phyloP scores from a whole-genome alignment of 2,113 vertebrate species.

The Myrmophylax atrothorax region DNA sequence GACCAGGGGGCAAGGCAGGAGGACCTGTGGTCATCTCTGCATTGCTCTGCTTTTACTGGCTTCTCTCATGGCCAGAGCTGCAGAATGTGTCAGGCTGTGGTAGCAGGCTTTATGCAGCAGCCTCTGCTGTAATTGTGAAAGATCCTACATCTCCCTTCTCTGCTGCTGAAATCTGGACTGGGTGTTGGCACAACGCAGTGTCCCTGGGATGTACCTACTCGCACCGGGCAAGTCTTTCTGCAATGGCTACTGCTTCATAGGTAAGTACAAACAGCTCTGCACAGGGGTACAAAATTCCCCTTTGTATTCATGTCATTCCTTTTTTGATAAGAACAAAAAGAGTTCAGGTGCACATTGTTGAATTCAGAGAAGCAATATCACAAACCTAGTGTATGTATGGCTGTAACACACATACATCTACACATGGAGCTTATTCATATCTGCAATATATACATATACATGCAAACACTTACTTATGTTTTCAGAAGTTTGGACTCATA shows the following conservation, averaged over 20 bases:
- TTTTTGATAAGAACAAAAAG: background rate
- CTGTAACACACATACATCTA: background rate
- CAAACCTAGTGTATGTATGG: rapidly evolving
- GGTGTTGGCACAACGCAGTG: rapidly evolving
- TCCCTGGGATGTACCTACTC: background rate
- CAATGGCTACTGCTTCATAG: background rate
- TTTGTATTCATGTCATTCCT: background rate
- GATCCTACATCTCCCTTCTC: no score
- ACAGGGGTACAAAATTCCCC: rapidly evolving
- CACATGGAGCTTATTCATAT: background rate
- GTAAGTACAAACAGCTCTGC: background rate
- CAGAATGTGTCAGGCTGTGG: background rate
- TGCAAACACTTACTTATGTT: background rate
- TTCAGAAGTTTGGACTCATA: background rate
- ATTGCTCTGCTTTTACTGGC: background rate
- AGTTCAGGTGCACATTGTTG: rapidly evolving
- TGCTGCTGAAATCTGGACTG: rapidly evolving
- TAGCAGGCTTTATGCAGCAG: rapidly evolving
- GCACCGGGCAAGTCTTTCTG: background rate
- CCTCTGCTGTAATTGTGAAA: background rate
- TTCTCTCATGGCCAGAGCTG: background rate
- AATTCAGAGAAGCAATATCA: background rate
- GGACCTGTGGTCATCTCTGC: background rate
- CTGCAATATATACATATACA: background rate
- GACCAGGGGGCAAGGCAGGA: background rate